These are phyloP conservation scores for Cyprinodon variegatus DNA, from an alignment of 2,113 vertebrate species.

Conservation along the genomic window DNA sequence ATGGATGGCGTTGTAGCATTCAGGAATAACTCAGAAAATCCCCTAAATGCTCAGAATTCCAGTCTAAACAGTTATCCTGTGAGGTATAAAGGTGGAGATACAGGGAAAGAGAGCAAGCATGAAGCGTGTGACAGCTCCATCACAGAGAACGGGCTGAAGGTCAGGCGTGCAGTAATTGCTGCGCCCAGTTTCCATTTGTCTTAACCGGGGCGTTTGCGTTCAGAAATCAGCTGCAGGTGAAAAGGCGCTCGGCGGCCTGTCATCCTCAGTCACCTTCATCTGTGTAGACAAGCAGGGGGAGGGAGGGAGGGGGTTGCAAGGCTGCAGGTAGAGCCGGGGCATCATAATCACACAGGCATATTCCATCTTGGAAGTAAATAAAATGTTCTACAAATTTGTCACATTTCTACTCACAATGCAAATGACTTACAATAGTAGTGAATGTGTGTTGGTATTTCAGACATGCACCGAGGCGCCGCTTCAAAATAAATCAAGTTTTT, in stretches of 20 bases:
- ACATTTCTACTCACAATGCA: not conserved
- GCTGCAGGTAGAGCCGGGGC: conserved; percentile 21
- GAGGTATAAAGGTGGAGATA: conserved; percentile 8
- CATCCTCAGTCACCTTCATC: conserved; percentile 68
- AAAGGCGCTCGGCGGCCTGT: conserved; percentile 66
- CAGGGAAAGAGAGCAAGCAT: conserved; percentile 21
- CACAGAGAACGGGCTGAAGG: conserved; percentile 61
- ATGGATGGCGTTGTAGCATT: not conserved
- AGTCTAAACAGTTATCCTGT: not conserved
- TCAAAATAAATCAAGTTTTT: too few species aligned
- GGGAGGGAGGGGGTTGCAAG: conserved; percentile 4
- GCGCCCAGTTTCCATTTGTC: conserved; percentile 57
- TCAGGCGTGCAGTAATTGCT: conserved; percentile 41
- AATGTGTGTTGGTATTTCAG: not conserved
- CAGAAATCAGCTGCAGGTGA: conserved; percentile 61
- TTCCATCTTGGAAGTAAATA: not conserved
- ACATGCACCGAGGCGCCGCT: too few species aligned
- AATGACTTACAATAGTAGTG: not conserved
- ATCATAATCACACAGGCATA: conserved; percentile 15
- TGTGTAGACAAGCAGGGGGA: conserved; percentile 2
- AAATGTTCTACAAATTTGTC: not conserved
- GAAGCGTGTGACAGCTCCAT: conserved; percentile 61
- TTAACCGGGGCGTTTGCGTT: conserved; percentile 39
- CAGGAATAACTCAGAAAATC: not conserved
- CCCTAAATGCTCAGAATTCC: not conserved